These are phyloP conservation scores for Ardeotis arabs DNA, from an alignment of 2,113 vertebrate species.

Conservation along the genomic window DNA sequence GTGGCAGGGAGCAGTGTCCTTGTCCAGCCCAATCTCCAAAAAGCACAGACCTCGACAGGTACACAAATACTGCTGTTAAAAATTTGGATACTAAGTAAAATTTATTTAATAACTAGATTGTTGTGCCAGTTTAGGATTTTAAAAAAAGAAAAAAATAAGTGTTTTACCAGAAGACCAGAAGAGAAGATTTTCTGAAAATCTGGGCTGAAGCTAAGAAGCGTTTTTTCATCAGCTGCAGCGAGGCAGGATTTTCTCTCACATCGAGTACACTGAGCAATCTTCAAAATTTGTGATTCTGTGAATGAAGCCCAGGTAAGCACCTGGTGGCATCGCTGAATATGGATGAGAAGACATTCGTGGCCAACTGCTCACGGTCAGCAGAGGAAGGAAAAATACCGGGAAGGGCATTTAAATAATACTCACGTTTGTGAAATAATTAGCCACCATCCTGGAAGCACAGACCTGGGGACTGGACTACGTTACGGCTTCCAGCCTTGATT, in stretches of 20 bases:
- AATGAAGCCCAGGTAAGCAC: background rate
- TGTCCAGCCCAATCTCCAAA: rapidly evolving
- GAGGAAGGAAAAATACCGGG: background rate
- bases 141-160: no score
- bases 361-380: background rate
- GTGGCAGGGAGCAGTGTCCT: rapidly evolving
- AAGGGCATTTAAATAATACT: background rate
- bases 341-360: rapidly evolving
- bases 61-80: background rate
- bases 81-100: background rate
- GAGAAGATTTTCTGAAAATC: background rate
- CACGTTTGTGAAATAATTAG: background rate
- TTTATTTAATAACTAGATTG: background rate
- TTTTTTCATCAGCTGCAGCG: rapidly evolving
- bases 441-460: background rate
- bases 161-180: background rate
- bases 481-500: background rate
- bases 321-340: background rate
- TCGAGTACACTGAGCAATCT: background rate
- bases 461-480: background rate
- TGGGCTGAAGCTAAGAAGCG: background rate
- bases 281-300: background rate
- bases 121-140: background rate
- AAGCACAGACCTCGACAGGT: background rate
- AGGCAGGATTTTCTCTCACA: background rate